phyloP scores from a whole-genome alignment of 1,140 invertebrate genomes.

The Bactericera cockerelli region DNA sequence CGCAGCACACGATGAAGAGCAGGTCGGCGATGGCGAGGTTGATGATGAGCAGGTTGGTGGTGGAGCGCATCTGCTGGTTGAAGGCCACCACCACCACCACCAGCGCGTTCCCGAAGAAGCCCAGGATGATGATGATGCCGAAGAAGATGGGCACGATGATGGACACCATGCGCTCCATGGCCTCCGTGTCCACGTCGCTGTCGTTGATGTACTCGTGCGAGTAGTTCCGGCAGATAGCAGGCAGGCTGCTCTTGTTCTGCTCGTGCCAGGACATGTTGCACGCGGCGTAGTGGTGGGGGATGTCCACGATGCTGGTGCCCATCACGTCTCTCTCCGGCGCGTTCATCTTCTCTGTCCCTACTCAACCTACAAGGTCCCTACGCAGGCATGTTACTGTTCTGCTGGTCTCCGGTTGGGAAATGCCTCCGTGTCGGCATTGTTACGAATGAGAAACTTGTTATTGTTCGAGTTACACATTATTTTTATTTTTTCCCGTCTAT shows the following conservation, averaged over 20 bases:
- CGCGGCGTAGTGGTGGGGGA: neutral
- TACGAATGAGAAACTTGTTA: too few species aligned
- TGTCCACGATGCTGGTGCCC: neutral
- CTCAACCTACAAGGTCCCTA: too few species aligned
- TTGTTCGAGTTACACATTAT: too few species aligned
- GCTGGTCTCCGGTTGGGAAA: too few species aligned
- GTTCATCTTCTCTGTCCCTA: too few species aligned
- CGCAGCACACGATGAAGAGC: constrained; percentile 88
- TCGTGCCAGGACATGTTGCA: constrained; percentile 1
- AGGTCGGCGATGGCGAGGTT: constrained; percentile 80
- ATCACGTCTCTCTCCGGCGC: neutral
- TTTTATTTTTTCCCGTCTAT: too few species aligned
- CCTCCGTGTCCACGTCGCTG: constrained; percentile 22
- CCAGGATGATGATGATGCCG: constrained; percentile 70
- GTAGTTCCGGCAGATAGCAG: neutral
- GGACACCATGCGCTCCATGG: constrained; percentile 43
- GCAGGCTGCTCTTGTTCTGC: neutral
- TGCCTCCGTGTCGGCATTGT: too few species aligned
- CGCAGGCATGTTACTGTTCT: too few species aligned
- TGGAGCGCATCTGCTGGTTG: constrained; percentile 81
- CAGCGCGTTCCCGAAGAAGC: constrained; percentile 72
- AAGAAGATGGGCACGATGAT: constrained; percentile 73
- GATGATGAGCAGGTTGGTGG: constrained; percentile 82
- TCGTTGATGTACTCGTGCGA: constrained; percentile 9
- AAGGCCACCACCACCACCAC: constrained; percentile 56